A percentile compares a stretch with the other conserved stretches of the same genome.
phyloP scores from a whole-genome alignment of 2,113 vertebrate genomes.

The Gymnocephalus cernua region DNA sequence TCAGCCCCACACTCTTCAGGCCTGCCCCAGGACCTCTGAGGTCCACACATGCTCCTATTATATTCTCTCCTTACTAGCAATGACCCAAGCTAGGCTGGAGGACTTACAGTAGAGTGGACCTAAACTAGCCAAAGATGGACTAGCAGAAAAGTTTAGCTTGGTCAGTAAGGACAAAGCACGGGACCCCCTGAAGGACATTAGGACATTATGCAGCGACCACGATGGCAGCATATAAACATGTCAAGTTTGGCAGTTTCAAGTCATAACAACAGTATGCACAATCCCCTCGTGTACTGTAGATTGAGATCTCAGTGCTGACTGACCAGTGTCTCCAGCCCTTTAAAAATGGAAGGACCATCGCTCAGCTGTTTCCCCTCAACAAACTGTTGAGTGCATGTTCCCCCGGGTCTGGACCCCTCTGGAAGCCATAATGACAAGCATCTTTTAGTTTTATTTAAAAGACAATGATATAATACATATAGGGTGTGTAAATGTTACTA shows the following conservation, averaged over 20 bases:
- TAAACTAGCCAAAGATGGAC: conserved; percentile 32
- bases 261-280: conserved; percentile 47
- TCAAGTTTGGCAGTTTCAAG: conserved; percentile 39
- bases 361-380: conserved; percentile 56
- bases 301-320: conserved; percentile 46
- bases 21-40: conserved; percentile 88
- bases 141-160: background rate
- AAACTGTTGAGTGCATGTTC: conserved; percentile 66
- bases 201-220: conserved; percentile 43
- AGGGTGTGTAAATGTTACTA: conserved; percentile 55
- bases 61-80: conserved; percentile 92
- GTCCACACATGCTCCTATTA: conserved; percentile 88
- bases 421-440: conserved; percentile 71
- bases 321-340: conserved; percentile 19
- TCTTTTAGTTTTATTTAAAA: conserved; percentile 68
- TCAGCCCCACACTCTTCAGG: conserved; percentile 93
- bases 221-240: conserved; percentile 28
- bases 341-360: conserved; percentile 54
- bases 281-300: conserved; percentile 27
- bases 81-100: conserved; percentile 26
- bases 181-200: conserved; percentile 27
- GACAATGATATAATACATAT: conserved; percentile 53
- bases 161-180: conserved; percentile 18
- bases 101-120: conserved; percentile 10
- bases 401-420: conserved; percentile 64